These are phyloP conservation scores for Labeo catla DNA, from an alignment of 2,113 vertebrate species.

Conservation along the genomic window DNA sequence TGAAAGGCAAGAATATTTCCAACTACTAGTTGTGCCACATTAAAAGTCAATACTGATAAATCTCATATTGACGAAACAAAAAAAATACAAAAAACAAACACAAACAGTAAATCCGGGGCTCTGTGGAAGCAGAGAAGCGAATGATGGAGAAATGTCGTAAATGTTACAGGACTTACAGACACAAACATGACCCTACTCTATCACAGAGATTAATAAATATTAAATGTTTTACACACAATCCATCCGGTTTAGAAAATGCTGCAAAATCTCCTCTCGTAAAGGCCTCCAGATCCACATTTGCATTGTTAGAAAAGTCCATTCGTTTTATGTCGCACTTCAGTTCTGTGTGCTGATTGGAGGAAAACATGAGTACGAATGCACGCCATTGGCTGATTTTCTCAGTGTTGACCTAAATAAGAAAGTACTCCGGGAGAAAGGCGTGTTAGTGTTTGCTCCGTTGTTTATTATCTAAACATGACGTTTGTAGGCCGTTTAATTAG, in stretches of 20 bases:
- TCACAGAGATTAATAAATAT: slow-evolving; percentile 56
- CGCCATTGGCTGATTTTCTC: slow-evolving; percentile 9
- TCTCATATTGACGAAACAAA: background rate
- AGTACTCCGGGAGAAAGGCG: slow-evolving; percentile 5
- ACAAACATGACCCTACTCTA: slow-evolving; percentile 50
- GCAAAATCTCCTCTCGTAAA: slow-evolving; percentile 47
- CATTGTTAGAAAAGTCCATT: slow-evolving; percentile 28
- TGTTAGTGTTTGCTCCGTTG: slow-evolving; percentile 1
- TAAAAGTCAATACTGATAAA: slow-evolving; percentile 26
- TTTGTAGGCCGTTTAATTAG: background rate
- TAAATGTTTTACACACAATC: slow-evolving; percentile 55
- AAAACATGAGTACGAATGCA: slow-evolving; percentile 9
- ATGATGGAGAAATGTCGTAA: background rate
- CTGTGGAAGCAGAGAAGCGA: slow-evolving; percentile 20
- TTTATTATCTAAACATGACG: slow-evolving; percentile 1
- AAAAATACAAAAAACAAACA: background rate
- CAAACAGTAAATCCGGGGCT: slow-evolving; percentile 7
- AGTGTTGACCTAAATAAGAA: slow-evolving; percentile 28
- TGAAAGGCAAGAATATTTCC: slow-evolving; percentile 13
- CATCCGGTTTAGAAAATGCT: slow-evolving; percentile 45
- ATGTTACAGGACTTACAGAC: slow-evolving; percentile 33
- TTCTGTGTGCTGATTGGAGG: background rate
- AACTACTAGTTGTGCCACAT: slow-evolving; percentile 3
- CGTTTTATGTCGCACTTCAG: background rate
- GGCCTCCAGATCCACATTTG: slow-evolving; percentile 17